A percentile compares a stretch with the other conserved stretches of the same genome.
These are phyloP conservation scores for Aleiodes alternator DNA, from an alignment of 2,888 invertebrate genomes.

Conservation along the genomic window DNA sequence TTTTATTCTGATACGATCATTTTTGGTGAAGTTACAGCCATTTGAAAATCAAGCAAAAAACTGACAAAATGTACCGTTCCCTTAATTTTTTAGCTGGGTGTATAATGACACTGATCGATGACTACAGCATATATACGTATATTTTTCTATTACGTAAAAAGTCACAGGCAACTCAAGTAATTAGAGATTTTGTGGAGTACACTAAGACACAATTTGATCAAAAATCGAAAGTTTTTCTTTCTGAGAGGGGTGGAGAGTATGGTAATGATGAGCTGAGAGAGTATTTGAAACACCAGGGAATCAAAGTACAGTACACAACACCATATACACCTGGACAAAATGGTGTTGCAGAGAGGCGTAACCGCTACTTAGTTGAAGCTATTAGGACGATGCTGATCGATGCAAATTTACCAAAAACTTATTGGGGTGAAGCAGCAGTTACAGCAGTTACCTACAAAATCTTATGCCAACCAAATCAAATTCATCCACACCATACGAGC, in stretches of 20 bases:
- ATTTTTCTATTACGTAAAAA: slow-evolving; percentile 47
- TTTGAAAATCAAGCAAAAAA: no score
- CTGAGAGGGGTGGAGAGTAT: slow-evolving; percentile 29
- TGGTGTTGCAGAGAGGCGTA: slow-evolving; percentile 13
- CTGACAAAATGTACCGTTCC: no score
- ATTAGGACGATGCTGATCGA: slow-evolving; percentile 26
- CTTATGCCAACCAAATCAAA: slow-evolving; percentile 43
- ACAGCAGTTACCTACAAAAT: slow-evolving; percentile 60
- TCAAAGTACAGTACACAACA: neutral
- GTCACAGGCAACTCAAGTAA: slow-evolving; percentile 32
- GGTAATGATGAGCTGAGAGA: slow-evolving; percentile 41
- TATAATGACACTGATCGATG: slow-evolving; percentile 23
- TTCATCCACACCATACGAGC: slow-evolving; percentile 40
- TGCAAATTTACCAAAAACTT: slow-evolving; percentile 24
- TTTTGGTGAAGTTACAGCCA: no score
- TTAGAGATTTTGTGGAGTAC: slow-evolving; percentile 32
- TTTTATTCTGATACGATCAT: no score
- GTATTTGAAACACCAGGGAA: slow-evolving; percentile 31
- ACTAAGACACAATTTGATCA: slow-evolving; percentile 27
- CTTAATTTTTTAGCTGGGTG: no score
- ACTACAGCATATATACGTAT: slow-evolving; percentile 12
- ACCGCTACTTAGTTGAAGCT: slow-evolving; percentile 15
- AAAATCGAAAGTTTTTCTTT: slow-evolving; percentile 3
- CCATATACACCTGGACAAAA: slow-evolving; percentile 17
- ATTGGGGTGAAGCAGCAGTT: slow-evolving; percentile 64